phyloP scores from a whole-genome alignment of 2,797 vertebrate genomes.

The Cossypha heuglini region DNA sequence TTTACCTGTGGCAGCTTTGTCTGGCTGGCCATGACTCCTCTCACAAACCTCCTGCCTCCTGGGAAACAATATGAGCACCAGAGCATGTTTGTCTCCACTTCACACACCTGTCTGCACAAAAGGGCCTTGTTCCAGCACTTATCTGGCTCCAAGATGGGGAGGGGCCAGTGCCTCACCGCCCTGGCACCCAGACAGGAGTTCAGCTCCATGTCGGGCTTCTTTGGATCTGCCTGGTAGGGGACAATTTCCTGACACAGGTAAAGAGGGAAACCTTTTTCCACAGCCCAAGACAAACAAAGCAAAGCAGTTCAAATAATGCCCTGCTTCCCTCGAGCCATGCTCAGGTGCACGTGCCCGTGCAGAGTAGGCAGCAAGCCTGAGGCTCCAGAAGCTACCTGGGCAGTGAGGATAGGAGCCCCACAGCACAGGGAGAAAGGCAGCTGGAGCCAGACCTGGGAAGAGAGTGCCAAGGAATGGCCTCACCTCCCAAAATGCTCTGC shows the following conservation, averaged over 20 bases:
- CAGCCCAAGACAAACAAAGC: not conserved
- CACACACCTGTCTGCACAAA: constrained; percentile 16
- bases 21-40: not conserved
- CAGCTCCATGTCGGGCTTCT: not conserved
- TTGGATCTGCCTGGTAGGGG: not conserved
- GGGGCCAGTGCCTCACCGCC: not conserved
- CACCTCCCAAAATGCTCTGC: not conserved
- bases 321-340: not conserved
- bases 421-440: not conserved
- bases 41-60: not conserved
- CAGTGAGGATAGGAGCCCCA: not conserved
- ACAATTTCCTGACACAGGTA: constrained; percentile 10
- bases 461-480: not conserved
- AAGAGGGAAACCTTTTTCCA: not conserved
- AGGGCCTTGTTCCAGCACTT: constrained; percentile 16
- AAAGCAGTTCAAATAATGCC: not conserved
- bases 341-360: not conserved
- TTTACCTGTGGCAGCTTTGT: not conserved
- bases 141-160: constrained; percentile 20
- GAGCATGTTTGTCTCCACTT: not conserved
- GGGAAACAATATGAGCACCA: not conserved
- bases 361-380: not conserved
- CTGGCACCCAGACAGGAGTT: not conserved
- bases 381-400: not conserved
- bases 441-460: not conserved